phyloP scores from a whole-genome alignment of 2,888 invertebrate genomes.

The Drosophila bunnanda region DNA sequence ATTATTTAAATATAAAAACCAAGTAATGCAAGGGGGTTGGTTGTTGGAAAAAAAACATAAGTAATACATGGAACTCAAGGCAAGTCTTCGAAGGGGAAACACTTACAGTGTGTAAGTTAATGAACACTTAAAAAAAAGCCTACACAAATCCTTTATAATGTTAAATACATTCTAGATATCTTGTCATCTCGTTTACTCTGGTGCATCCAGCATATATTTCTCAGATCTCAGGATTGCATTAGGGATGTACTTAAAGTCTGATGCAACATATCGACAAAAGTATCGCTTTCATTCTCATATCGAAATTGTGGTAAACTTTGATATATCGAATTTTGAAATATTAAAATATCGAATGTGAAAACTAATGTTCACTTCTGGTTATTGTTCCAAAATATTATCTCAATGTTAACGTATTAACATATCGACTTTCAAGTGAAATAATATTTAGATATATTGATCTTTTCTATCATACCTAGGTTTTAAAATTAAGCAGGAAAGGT shows the following conservation, averaged over 20 bases:
- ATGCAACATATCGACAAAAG: not conserved
- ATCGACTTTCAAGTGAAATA: not conserved
- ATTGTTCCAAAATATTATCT: not conserved
- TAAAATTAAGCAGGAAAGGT: not conserved
- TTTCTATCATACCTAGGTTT: not conserved
- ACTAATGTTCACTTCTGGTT: too few species aligned
- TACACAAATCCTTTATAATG: not conserved
- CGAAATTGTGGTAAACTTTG: not conserved
- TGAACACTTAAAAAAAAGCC: not conserved
- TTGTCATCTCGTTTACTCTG: conserved; percentile 4
- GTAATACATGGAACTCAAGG: conserved; percentile 1
- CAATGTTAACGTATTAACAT: not conserved
- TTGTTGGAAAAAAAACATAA: conserved; percentile 1
- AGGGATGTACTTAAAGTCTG: not conserved
- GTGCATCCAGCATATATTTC: not conserved
- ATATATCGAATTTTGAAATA: not conserved
- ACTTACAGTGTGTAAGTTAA: not conserved
- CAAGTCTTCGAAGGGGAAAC: not conserved
- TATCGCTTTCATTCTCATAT: too few species aligned
- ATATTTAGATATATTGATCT: not conserved
- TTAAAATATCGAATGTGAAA: too few species aligned
- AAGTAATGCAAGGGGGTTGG: conserved; percentile 25
- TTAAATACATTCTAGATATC: not conserved
- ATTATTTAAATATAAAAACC: conserved; percentile 17
- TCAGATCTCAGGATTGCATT: not conserved